A percentile compares a stretch with the other conserved stretches of the same genome.
Evolutionary conservation across 2,888 invertebrate species (phyloP).

Genomic region (Camponotus fellah): DNA sequence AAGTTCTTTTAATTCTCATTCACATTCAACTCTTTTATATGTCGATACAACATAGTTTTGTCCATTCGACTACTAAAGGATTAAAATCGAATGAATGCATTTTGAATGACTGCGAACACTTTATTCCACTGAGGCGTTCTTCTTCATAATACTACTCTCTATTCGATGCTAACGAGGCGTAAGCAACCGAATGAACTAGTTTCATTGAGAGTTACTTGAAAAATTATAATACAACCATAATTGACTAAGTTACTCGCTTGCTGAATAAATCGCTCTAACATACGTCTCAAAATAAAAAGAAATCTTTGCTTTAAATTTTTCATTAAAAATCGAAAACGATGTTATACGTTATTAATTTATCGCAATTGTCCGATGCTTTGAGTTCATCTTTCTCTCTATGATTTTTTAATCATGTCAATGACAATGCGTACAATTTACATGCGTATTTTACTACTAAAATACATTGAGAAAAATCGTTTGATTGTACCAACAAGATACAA

Average conservation of each 20-base stretch:
- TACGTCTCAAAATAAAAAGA: not conserved
- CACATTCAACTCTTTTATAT: constrained; percentile 1
- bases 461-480: too few species aligned
- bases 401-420: not conserved
- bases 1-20: not conserved
- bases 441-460: not conserved
- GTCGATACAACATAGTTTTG: constrained; percentile 8
- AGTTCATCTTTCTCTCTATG: not conserved
- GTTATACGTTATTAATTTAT: not conserved
- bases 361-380: not conserved
- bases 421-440: not conserved
- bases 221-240: constrained; percentile 70
- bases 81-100: constrained; percentile 57
- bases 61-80: constrained; percentile 52
- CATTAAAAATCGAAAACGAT: not conserved
- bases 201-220: constrained; percentile 74
- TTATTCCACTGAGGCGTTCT: constrained; percentile 55
- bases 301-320: not conserved
- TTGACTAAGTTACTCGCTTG: constrained; percentile 66
- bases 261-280: constrained; percentile 1
- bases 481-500: too few species aligned
- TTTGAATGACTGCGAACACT: constrained; percentile 63
- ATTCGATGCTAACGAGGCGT: constrained; percentile 68
- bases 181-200: constrained; percentile 72
- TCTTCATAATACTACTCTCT: constrained; percentile 44